Base-by-base conservation (phyloP, 2,797 vertebrate genomes). In the Bucorvus abyssinicus region DNA sequence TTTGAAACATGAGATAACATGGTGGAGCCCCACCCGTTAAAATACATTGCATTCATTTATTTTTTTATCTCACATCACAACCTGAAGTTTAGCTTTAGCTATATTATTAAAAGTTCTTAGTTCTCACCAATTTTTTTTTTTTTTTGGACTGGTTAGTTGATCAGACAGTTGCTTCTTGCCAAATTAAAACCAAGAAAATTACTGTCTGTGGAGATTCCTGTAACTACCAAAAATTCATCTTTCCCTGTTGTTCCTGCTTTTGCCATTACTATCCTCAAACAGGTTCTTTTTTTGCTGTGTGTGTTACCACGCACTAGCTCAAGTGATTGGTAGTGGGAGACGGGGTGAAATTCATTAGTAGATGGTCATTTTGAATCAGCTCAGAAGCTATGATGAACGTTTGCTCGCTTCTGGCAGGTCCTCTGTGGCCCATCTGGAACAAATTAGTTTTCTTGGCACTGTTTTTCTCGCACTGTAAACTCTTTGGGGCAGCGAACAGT, bases 371-470 rank as follows among this genome's bases (percentile, higher is more conserved):
- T 96, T 91, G 88, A 94, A 92, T 95, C 75, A 87, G 52, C 81
- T 84, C 84, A 95, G 92, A 93, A 95, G 82, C 68, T 56, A 23
- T 36, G 81, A 94, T 90, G 90, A 94, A 92, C 81, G 85, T 95
- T 95, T 95, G 69, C 84, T 93, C 83, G 63, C 91, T 93, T 94
- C 93, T 96, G 94, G 90, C 88, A 94, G 88, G 89, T 95, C 94
- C 92, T 95, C 90, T 74, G 85, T 94, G 96, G 91, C 94, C 91
- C 89, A 94, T 96, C 91, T 97, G 96, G 93, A 97, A 94, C 93
- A 95, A 96, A 95, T 96, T 90, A 95, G 85, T 94, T 96, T 95
- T 96, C 84, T 89, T 95, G 91, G 95, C 92, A 91, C 64, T 56
- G 59, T 84, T 93, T 69, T 75, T 20, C 64, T 93, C n/a, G 2